Evolutionary conservation across 2,113 vertebrate genomes (phyloP).

Genomic region (Seriola quinqueradiata): DNA sequence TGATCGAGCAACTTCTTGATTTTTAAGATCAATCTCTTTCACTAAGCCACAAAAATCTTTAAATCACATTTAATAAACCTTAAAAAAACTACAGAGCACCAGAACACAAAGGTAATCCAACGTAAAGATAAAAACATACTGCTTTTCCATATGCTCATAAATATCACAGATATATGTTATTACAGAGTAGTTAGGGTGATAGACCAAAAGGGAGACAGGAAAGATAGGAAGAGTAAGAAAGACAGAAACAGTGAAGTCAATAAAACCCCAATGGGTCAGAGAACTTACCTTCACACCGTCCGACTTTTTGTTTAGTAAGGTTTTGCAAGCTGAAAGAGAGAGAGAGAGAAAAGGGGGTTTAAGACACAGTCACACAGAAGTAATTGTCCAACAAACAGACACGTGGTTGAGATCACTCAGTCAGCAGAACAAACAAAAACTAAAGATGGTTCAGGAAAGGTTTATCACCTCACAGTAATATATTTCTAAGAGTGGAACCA

Average conservation of each 20-base stretch:
- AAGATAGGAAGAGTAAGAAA: slow-evolving; percentile 19
- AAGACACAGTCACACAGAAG: slow-evolving; percentile 5
- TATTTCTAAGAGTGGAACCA: background rate
- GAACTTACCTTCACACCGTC: slow-evolving; percentile 97
- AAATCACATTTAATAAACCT: slow-evolving; percentile 15
- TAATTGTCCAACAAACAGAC: background rate
- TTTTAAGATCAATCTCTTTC: background rate
- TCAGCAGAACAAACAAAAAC: background rate
- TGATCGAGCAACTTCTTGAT: background rate
- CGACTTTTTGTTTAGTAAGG: slow-evolving; percentile 97
- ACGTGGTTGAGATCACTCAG: background rate
- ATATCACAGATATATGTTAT: slow-evolving; percentile 34
- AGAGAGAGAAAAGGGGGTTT: slow-evolving; percentile 40
- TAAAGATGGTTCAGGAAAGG: background rate
- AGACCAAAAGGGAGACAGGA: slow-evolving; percentile 23
- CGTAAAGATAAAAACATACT: background rate
- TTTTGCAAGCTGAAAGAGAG: slow-evolving; percentile 95
- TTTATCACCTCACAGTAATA: background rate
- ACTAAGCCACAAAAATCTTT: background rate
- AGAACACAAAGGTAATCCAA: slow-evolving; percentile 19
- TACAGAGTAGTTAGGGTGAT: slow-evolving; percentile 35
- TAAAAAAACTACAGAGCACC: slow-evolving; percentile 18
- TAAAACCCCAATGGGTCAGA: slow-evolving; percentile 35
- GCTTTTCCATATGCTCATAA: background rate
- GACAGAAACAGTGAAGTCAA: slow-evolving; percentile 1